Base-by-base conservation (phyloP, 2,888 invertebrate species). In the Rhagium mordax region DNA sequence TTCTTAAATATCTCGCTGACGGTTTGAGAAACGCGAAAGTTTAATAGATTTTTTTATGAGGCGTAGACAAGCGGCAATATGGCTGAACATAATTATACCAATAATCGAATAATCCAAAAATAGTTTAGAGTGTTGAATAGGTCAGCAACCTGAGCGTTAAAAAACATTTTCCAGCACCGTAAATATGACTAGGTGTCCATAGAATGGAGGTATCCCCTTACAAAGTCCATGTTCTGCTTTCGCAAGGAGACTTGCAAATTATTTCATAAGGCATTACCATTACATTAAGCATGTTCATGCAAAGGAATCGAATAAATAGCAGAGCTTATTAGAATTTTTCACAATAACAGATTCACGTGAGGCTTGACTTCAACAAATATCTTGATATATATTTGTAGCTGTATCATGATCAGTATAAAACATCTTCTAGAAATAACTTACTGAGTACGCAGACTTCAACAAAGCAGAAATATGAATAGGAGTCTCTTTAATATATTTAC, bases 401-500 rank as follows among this genome's bases (percentile, higher is more conserved):
- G 33, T 59, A 47, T 48, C 49, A 51, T 27, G 64, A 47, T 24
- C 49, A 24, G 29, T 27, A 51, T 21, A 64, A 64, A 64, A 41
- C 49, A 49, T 64, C 62, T 21, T 8, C 27, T 27, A 15, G n/a
- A 51, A 51, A 64, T 64, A 64, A 64, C 51, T 64, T 41, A 64
- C 49, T 24, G 49, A 64, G 64, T 49, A 64, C 49, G 64, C 64
- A 48, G 24, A 29, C 64, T 29, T 27, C 27, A 18, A 64, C 64
- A 51, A 64, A 51, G 64, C 49, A 49, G 27, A 64, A 64, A 64
- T 64, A 51, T 51, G 64, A 64, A 64, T 51, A 64, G 64, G 49
- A 64, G 16, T 51, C 64, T 51, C 48, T 48, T 64, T 64, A 64
- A 64, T 64, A 49, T 64, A 64, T 64, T 64, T 64, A 64, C 64